Conservation (phyloP, 37 sponge, comb jelly and placozoan genomes). For the Geodia barretti region DNA sequence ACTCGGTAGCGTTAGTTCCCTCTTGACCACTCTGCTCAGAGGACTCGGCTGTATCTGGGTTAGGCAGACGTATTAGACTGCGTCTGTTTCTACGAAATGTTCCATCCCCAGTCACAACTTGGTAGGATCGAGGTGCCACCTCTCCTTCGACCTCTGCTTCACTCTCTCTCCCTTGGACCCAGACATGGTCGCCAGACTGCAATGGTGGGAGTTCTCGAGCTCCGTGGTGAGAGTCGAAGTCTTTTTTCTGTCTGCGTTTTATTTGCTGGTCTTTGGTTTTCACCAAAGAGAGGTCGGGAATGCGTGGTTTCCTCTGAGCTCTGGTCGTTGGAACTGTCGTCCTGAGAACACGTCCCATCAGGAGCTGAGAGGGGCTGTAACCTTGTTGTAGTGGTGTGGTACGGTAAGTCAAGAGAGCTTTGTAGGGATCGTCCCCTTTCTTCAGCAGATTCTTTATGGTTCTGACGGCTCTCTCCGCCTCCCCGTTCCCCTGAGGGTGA, state of each 20-base stretch:
- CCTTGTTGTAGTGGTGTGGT: slow-evolving; percentile 31
- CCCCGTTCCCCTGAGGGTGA: too few species aligned
- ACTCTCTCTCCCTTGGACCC: slow-evolving; percentile 22
- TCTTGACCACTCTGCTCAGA: neutral
- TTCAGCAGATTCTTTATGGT: too few species aligned
- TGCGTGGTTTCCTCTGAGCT: slow-evolving; percentile 18
- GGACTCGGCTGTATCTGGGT: neutral
- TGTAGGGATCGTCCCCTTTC: slow-evolving; percentile 8
- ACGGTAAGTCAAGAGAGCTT: slow-evolving; percentile 44
- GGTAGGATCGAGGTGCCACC: slow-evolving; percentile 25
- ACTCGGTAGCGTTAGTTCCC: neutral
- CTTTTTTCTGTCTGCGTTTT: slow-evolving; percentile 22
- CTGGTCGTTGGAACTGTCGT: slow-evolving; percentile 35
- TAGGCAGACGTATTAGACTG: neutral
- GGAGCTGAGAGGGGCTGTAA: slow-evolving; percentile 41
- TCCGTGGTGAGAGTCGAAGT: slow-evolving; percentile 15
- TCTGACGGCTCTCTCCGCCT: too few species aligned
- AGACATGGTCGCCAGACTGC: slow-evolving; percentile 18
- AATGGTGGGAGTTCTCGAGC: slow-evolving; percentile 11
- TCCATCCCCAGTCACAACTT: slow-evolving; percentile 17
- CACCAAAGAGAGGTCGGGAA: slow-evolving; percentile 1
- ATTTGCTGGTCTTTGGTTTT: slow-evolving; percentile 12
- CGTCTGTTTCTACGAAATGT: slow-evolving; percentile 38
- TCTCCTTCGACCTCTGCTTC: slow-evolving; percentile 14
- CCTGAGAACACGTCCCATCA: slow-evolving; percentile 36